These are phyloP conservation scores for Drosophila buzzatii DNA, from an alignment of 2,888 invertebrate genomes.

Conservation along the genomic window DNA sequence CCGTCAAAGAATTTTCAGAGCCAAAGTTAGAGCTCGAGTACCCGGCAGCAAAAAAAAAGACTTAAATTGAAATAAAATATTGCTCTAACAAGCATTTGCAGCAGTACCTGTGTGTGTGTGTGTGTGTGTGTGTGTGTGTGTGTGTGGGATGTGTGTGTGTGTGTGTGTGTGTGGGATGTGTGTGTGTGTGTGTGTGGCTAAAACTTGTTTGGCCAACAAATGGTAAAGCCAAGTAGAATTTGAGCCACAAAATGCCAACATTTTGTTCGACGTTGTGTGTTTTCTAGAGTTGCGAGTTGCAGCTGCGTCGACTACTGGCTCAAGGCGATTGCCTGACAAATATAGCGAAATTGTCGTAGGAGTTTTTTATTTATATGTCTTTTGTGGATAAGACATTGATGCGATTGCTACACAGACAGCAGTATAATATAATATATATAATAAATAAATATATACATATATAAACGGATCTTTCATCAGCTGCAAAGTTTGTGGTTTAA, in stretches of 20 bases:
- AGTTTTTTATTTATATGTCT: conserved; percentile 41
- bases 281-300: conserved; percentile 38
- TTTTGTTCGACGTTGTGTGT: conserved; percentile 27
- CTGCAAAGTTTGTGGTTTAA: too few species aligned
- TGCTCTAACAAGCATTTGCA: conserved; percentile 12
- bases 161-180: conserved; percentile 10
- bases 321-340: conserved; percentile 68
- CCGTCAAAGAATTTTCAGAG: background rate
- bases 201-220: conserved; percentile 64
- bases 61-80: conserved; percentile 7
- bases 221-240: conserved; percentile 46
- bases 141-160: conserved; percentile 4
- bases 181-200: conserved; percentile 18
- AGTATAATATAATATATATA: too few species aligned
- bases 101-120: conserved; percentile 5
- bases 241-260: conserved; percentile 43
- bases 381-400: conserved; percentile 18
- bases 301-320: conserved; percentile 35
- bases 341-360: conserved; percentile 72
- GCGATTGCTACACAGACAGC: too few species aligned
- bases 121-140: conserved; percentile 2
- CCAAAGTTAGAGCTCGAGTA: background rate
- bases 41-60: too few species aligned
- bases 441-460: background rate
- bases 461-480: too few species aligned